Base-by-base conservation (phyloP, 2,797 vertebrate species). In the Eidolon dupreanum region DNA sequence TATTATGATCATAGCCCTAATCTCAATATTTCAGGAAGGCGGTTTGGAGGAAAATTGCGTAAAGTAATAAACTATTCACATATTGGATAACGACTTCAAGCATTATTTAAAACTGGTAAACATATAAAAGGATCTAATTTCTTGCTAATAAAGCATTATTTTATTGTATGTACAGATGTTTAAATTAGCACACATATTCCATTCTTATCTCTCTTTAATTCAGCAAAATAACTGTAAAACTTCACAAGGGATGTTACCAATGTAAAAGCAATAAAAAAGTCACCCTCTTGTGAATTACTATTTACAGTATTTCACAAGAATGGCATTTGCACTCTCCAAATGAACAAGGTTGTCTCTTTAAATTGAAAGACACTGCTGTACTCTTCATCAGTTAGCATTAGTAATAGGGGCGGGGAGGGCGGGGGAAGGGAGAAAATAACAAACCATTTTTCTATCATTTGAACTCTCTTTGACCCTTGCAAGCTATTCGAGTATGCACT, bases 391-490 rank as follows among this genome's bases (percentile, higher is more conserved):
- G 95, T 90, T 96, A 88, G 93, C 93, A 43, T 97, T 82, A 97
- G 97, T 51, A 59, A 79, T 12, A 24, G 68, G 46, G 49, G 49
- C 2, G 1, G 17, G 68, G 46, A 1, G 41, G 41, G 41, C 6
- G 41, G 20, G 87, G 55, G 46, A 24, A 43, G 38, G 63, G 33
- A 84, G 85, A 95, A 88, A 94, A 94, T 78, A 97, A 95, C 86
- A 91, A 98, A 97, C 93, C 97, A 96, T 96, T 97, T 93, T 95
- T 92, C 96, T 90, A 96, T 95, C 96, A 97, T 96, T 84, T 98
- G 98, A 98, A 98, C 98, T 98, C 96, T 95, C 92, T 82, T 84
- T 98, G 98, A 98, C 98, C 98, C 97, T 93, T 61, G 78, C 46
- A 68, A 97, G 94, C 93, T 96, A 91, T 83, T 97, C 77, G 97